Evolutionary conservation across 2,888 invertebrate genomes (phyloP).

Genomic region (Lasiommata megera): DNA sequence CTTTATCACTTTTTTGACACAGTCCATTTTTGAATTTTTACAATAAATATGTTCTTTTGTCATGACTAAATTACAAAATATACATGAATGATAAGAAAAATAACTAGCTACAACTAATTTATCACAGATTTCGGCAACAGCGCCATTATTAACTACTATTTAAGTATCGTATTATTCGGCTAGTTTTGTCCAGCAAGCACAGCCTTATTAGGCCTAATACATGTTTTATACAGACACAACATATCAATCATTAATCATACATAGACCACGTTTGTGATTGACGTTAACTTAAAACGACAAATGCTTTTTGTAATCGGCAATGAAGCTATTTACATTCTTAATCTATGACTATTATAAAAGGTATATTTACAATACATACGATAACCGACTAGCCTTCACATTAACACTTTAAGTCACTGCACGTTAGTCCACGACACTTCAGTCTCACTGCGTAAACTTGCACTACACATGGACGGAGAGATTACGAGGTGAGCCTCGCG

Average conservation of each 20-base stretch:
- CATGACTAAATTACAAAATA: conserved; percentile 68
- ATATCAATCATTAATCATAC: conserved; percentile 18
- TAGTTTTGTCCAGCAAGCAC: conserved; percentile 65
- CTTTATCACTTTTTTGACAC: conserved; percentile 71
- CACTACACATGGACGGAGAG: conserved; percentile 89
- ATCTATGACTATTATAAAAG: conserved; percentile 27
- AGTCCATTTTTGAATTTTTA: conserved; percentile 66
- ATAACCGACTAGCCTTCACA: conserved; percentile 75
- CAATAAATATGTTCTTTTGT: conserved; percentile 73
- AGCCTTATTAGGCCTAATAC: conserved; percentile 58
- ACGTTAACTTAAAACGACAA: conserved; percentile 18
- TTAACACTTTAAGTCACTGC: conserved; percentile 44
- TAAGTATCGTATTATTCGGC: conserved; percentile 57
- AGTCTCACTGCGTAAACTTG: conserved; percentile 39
- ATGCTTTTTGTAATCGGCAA: conserved; percentile 22
- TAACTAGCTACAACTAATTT: conserved; percentile 63
- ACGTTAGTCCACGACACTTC: conserved; percentile 45
- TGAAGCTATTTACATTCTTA: conserved; percentile 33
- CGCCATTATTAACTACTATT: conserved; percentile 63
- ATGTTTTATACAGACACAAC: conserved; percentile 24
- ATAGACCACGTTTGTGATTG: conserved; percentile 9
- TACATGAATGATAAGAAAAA: conserved; percentile 61
- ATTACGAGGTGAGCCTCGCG: conserved; percentile 83
- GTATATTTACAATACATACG: conserved; percentile 57
- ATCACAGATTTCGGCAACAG: conserved; percentile 75